phyloP scores from a whole-genome alignment of 2,888 invertebrate genomes.

The Scaptomyza polygonia region DNA sequence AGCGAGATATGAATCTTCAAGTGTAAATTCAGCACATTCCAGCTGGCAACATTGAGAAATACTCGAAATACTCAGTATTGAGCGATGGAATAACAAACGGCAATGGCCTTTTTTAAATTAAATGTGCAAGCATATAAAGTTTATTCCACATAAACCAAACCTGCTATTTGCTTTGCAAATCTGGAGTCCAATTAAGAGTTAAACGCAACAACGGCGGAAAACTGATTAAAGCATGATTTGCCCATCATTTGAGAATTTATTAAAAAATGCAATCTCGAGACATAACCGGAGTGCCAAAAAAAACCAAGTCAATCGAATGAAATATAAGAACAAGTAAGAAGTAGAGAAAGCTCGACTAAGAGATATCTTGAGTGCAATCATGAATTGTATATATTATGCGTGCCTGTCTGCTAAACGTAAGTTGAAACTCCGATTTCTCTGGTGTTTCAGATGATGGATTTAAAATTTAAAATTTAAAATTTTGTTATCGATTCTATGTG shows the following conservation, averaged over 20 bases:
- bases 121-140: slow-evolving; percentile 51
- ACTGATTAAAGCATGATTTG: slow-evolving; percentile 53
- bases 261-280: slow-evolving; percentile 59
- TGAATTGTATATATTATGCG: too few species aligned
- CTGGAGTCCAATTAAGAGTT: slow-evolving; percentile 42
- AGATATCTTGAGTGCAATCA: too few species aligned
- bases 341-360: too few species aligned
- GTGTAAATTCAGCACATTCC: slow-evolving; percentile 72
- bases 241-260: slow-evolving; percentile 56
- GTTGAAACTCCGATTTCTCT: too few species aligned
- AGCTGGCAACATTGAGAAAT: slow-evolving; percentile 59
- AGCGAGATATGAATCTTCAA: slow-evolving; percentile 68
- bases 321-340: slow-evolving; percentile 3
- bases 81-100: too few species aligned
- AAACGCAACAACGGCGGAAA: slow-evolving; percentile 8
- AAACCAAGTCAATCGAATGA: slow-evolving; percentile 23
- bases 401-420: too few species aligned
- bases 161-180: slow-evolving; percentile 41
- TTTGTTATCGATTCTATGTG: too few species aligned
- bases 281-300: slow-evolving; percentile 2
- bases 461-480: too few species aligned
- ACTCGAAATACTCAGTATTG: slow-evolving; percentile 33
- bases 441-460: too few species aligned
- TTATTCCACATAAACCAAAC: slow-evolving; percentile 23
- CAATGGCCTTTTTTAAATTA: slow-evolving; percentile 27